Conservation (phyloP, 92 coral and sea anemone genomes). For the Palythoa grandis region DNA sequence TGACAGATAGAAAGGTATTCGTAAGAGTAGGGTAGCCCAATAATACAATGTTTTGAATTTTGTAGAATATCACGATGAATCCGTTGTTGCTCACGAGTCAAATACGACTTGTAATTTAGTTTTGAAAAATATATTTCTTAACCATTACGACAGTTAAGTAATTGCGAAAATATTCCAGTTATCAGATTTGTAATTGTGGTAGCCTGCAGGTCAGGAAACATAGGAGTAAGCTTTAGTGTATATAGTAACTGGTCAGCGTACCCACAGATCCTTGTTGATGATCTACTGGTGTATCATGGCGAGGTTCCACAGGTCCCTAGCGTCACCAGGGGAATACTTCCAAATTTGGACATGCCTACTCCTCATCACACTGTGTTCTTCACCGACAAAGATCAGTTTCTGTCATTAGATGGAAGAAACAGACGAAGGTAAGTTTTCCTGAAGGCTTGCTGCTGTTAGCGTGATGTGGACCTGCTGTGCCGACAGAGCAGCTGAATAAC, state of each 20-base stretch:
- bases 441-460: background rate
- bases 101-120: too few relatives aligned
- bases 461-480: background rate
- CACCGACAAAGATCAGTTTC: conserved; percentile 84
- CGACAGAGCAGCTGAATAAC: background rate
- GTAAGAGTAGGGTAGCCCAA: too few relatives aligned
- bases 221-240: too few relatives aligned
- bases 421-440: conserved; percentile 67
- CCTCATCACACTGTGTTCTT: conserved; percentile 94
- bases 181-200: too few relatives aligned
- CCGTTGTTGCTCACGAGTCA: too few relatives aligned
- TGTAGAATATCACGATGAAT: too few relatives aligned
- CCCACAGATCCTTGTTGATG: conserved; percentile 87
- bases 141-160: too few relatives aligned
- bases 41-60: too few relatives aligned
- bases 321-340: conserved; percentile 88
- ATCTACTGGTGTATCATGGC: conserved; percentile 93
- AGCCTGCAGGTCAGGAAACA: too few relatives aligned
- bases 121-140: too few relatives aligned
- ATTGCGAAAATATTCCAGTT: too few relatives aligned
- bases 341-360: conserved; percentile 87
- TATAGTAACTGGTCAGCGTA: background rate
- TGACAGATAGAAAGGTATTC: too few relatives aligned
- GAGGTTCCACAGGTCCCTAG: conserved; percentile 94
- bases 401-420: conserved; percentile 70